A percentile compares a stretch with the other conserved stretches of the same genome.
Evolutionary conservation across 1,140 invertebrate genomes (phyloP).

Genomic region (Hypothenemus hampei): DNA sequence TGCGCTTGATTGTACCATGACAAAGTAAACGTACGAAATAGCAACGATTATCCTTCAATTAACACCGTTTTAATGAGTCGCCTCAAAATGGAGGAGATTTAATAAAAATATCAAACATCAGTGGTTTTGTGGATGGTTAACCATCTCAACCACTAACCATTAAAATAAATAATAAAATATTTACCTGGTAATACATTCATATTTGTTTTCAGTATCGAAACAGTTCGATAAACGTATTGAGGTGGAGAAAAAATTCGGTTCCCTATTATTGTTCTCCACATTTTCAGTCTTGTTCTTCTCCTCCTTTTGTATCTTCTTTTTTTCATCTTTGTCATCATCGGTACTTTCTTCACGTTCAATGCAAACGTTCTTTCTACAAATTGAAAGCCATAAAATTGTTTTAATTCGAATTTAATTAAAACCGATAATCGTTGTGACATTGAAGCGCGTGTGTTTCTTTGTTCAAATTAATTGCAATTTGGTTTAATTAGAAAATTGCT

Average conservation of each 20-base stretch:
- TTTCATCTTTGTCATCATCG: conserved; percentile 41
- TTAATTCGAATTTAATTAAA: not conserved
- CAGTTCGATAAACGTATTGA: conserved; percentile 52
- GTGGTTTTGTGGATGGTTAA: no score
- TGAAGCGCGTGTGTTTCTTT: no score
- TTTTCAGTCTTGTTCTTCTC: conserved; percentile 42
- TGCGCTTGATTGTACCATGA: no score
- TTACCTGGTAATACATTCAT: conserved; percentile 55
- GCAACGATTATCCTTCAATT: no score
- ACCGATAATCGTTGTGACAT: not conserved
- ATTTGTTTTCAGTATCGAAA: conserved; percentile 51
- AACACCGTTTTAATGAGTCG: no score
- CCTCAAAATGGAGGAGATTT: no score
- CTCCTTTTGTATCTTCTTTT: conserved; percentile 33
- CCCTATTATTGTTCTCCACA: conserved; percentile 19
- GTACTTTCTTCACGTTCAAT: conserved; percentile 49
- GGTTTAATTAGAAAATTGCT: not conserved
- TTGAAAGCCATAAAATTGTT: not conserved
- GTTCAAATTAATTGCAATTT: not conserved
- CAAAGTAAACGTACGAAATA: not conserved
- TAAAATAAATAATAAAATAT: no score
- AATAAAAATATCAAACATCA: no score
- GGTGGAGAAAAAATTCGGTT: conserved; percentile 44
- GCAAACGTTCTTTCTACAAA: conserved; percentile 49
- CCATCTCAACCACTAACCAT: no score